Percentiles rank a stretch among this genome's conserved stretches.
phyloP scores from a whole-genome alignment of 2,113 vertebrate species.

The Syngnathus typhle region DNA sequence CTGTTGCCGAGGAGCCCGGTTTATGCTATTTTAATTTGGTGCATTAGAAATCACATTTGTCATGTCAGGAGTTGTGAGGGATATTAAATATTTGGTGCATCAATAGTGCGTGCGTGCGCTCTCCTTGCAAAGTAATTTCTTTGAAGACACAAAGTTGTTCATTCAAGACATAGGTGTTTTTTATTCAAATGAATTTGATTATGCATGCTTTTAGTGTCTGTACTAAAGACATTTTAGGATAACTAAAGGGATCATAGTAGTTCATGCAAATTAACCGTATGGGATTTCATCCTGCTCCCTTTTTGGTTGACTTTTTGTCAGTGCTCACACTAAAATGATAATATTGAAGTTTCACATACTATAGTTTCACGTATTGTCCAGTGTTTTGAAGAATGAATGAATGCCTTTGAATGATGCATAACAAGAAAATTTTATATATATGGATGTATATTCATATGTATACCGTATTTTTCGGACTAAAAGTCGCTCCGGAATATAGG shows the following conservation, averaged over 20 bases:
- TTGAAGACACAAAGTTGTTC: not conserved
- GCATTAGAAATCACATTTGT: constrained; percentile 16
- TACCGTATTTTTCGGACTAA: too few relatives aligned
- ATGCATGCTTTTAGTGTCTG: not conserved
- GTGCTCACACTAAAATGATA: not conserved
- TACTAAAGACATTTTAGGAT: not conserved
- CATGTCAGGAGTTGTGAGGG: constrained; percentile 1
- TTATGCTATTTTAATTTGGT: not conserved
- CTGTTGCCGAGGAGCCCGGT: not conserved
- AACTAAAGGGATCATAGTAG: not conserved
- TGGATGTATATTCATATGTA: too few relatives aligned
- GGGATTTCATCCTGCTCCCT: not conserved
- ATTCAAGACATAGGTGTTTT: not conserved
- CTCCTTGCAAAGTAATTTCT: not conserved
- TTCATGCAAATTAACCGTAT: not conserved
- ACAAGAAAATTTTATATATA: too few relatives aligned
- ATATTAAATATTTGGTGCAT: constrained; percentile 16
- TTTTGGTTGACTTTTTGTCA: not conserved
- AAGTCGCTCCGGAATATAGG: too few relatives aligned
- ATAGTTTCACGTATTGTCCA: not conserved
- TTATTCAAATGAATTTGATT: not conserved
- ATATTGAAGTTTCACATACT: not conserved
- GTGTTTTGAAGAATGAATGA: too few relatives aligned
- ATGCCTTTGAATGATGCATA: too few relatives aligned
- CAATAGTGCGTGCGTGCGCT: not conserved